Evolutionary conservation across 2,888 invertebrate genomes (phyloP).

Genomic region (Eremobia ochroleuca): DNA sequence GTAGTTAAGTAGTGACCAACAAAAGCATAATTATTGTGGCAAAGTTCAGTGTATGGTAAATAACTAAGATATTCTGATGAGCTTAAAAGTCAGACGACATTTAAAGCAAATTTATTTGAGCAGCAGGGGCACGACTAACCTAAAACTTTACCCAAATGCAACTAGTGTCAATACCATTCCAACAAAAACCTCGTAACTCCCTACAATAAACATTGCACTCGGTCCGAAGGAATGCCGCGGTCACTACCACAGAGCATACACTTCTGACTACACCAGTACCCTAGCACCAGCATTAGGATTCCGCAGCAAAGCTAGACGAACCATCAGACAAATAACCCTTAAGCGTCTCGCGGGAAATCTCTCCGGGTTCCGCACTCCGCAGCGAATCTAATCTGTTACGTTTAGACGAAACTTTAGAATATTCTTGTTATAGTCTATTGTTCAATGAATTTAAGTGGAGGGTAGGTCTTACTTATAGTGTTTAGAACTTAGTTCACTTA

Average conservation of each 20-base stretch:
- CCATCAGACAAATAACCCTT: conserved; percentile 59
- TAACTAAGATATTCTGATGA: not conserved
- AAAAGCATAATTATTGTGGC: too few relatives aligned
- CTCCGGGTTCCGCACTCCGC: conserved; percentile 51
- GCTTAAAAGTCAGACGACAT: not conserved
- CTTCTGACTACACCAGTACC: conserved; percentile 13
- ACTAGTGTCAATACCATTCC: conserved; percentile 39
- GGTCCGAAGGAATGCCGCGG: conserved; percentile 27
- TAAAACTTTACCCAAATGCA: conserved; percentile 16
- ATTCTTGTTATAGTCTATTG: conserved; percentile 31
- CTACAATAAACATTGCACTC: conserved; percentile 23
- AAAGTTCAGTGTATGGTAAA: not conserved
- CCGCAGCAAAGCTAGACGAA: conserved; percentile 53
- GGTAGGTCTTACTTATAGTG: conserved; percentile 8
- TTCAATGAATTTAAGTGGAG: conserved; percentile 17
- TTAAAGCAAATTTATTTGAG: too few relatives aligned
- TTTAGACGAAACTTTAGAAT: conserved; percentile 60
- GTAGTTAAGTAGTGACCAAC: not conserved
- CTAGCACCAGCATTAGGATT: conserved; percentile 49
- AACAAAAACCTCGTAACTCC: conserved; percentile 1
- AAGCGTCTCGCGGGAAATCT: conserved; percentile 64
- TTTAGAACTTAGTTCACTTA: not conserved
- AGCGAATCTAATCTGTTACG: conserved; percentile 66
- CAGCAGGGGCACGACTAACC: not conserved
- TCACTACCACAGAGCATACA: conserved; percentile 26